Base-by-base conservation (phyloP, 2,113 vertebrate species). In the Salvelinus sp. region DNA sequence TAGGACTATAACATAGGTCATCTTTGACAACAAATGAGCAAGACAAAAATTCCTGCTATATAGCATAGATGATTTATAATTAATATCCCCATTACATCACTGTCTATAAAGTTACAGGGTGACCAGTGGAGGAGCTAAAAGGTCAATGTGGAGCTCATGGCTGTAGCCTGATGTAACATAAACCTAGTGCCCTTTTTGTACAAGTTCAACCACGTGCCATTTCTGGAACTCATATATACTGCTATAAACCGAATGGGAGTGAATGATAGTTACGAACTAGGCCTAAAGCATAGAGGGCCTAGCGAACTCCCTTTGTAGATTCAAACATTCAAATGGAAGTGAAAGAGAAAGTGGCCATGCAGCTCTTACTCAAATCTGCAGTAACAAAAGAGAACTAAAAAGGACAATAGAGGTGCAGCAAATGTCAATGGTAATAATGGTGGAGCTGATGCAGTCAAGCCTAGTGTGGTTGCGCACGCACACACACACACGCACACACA, bases 161-260 rank as follows among this genome's bases (percentile, higher is more conserved):
- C 69, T 73, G 38, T 30, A 65, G 75, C 25, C 64, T n/a, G 76
- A 89, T 85, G 91, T 91, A 91, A 91, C 82, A 85, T 81, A 80
- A 92, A 92, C 91, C 89, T 79, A 22, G 0, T 91, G 88, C 77
- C 89, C 91, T 92, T 93, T 92, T 79, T 85, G 73, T 72, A 69
- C 10, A 85, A 81, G 87, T 88, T 90, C 85, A 82, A 50, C 75
- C 57, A 0, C 1, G 18, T 79, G 84, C 87, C 88, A 86, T 88
- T 88, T 91, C 57, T 84, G 82, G 87, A 86, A 72, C 44, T 76
- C 69, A 80, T 25, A 74, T 65, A n/a, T 54, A 54, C 18, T 54
- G 50, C 16, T 54, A 14, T 18, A 18, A 44, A 76, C 25, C 2
- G 14, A 60, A 58, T 82, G 47, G 79, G 22, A 77, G 79, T 66